Base-by-base conservation (phyloP, 2,888 invertebrate genomes). In the Pseudococcus viburni region DNA sequence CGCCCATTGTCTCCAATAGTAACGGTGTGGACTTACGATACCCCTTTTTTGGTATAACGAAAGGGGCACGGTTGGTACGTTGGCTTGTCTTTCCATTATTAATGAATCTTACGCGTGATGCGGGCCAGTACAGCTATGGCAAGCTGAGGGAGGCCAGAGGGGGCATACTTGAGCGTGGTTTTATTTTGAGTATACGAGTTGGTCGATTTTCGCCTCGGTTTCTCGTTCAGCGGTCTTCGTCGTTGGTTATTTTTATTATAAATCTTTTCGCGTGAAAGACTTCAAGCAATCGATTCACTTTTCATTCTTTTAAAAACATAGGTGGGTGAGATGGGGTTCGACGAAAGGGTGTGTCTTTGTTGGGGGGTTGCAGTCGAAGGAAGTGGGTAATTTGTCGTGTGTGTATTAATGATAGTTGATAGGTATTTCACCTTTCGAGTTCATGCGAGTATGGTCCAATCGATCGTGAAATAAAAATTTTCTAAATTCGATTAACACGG, bases 1-100 rank as follows among this genome's bases (percentile, higher is more conserved):
- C 88, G 85, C 88, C 88, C 88, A 88, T 77, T 88, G 88, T 88
- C 88, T 88, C 88, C 88, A 88, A 88, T 88, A 88, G 88, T 88
- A 88, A 88, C 88, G 88, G 88, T 83, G 80, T 46, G 80, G 80
- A 83, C 80, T 83, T 83, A 46, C 42, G 80, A 83, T 83, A 83
- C 80, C 80, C 80, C 80, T 83, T 83, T 83, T 80, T 77, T 5
- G 33, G 26, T 26, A 26, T 33, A 33, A 83, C 46, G 80, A 83
- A 22, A 46, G 46, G 80, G 80, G 80, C 80, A 83, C 80, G 80
- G 80, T n/a, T 46, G 46, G 80, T 33, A 33, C 33, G 80, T 42
- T 46, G 46, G 80, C 80, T 83, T 83, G 80, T 83, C 80, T 83
- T 83, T 83, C 80, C 80, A 83, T 83, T 83, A 83, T 83, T 83